Evolutionary conservation across 1,140 invertebrate species (phyloP).

Genomic region (Archivesica marissinica): DNA sequence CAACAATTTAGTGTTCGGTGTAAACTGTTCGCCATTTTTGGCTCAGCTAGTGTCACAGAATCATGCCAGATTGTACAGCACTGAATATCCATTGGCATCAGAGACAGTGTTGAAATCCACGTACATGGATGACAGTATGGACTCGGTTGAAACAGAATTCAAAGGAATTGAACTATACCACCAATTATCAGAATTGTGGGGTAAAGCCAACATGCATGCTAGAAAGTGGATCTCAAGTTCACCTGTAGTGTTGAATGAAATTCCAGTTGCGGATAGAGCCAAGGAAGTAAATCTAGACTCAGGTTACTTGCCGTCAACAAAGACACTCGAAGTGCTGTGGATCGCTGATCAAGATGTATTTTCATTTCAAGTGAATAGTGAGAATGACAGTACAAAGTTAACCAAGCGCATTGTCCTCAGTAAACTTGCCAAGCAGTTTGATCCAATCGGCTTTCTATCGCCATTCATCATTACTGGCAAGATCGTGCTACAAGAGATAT

Average conservation of each 20-base stretch:
- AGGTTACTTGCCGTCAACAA: constrained; percentile 24
- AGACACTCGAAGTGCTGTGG: constrained; percentile 56
- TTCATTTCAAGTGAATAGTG: background rate
- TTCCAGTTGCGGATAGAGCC: constrained; percentile 4
- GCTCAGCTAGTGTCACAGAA: constrained; percentile 33
- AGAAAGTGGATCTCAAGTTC: constrained; percentile 27
- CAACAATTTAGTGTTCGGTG: constrained; percentile 49
- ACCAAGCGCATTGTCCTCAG: constrained; percentile 28
- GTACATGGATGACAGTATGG: constrained; percentile 23
- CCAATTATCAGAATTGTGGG: background rate
- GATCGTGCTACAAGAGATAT: constrained; percentile 9
- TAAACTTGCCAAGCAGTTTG: constrained; percentile 8
- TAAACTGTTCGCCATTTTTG: constrained; percentile 48
- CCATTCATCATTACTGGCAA: constrained; percentile 17
- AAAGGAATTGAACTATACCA: background rate
- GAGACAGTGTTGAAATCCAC: constrained; percentile 24
- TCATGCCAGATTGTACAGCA: background rate
- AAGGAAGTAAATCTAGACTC: background rate
- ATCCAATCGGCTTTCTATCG: constrained; percentile 6
- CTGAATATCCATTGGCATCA: constrained; percentile 3
- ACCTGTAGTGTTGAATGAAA: background rate
- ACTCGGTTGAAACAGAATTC: background rate
- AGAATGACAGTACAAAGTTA: background rate
- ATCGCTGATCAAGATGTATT: constrained; percentile 39
- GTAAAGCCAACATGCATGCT: constrained; percentile 3